Base-by-base conservation (phyloP, 2,113 vertebrate genomes). In the Ptychochromis oligacanthus region DNA sequence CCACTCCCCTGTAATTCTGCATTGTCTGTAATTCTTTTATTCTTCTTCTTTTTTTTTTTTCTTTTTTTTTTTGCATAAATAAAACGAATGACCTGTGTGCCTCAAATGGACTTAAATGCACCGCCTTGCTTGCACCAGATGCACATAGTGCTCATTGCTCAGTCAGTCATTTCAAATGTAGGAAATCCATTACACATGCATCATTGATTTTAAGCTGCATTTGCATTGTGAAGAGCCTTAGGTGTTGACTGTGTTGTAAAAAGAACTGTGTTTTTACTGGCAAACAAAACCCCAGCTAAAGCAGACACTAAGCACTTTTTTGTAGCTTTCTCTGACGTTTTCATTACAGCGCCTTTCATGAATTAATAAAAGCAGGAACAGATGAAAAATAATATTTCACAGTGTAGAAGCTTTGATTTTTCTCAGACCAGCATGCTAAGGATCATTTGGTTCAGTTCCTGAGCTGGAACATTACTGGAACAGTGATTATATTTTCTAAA, bases 91-190 rank as follows among this genome's bases (percentile, higher is more conserved):
- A 75, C 80, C 75, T 18, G 34, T 82, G 75, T 34, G 77, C 46
- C 43, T 49, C n/a, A 52, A 70, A 87, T 72, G 56, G n/a, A 82
- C 80, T 80, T 75, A 38, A 70, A 92, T 46, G 64, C 82, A 83
- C 24, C 10, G 43, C 81, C 64, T 80, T 28, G 70, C 84, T 87
- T 75, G 43, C 67, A 79, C 79, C 86, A 89, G 81, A 92, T 90
- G 79, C 82, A 86, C 80, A 72, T 28, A 80, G 62, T 87, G 81
- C 88, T 89, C 77, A 84, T 84, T 89, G 87, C 84, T 91, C 89
- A 91, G 81, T 87, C 81, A 88, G 87, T 89, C 90, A 91, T 88
- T 92, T 89, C 64, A 82, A 87, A 92, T 87, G 90, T 76, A 86
- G 81, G 67, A 87, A 90, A 90, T 72, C 87, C 91, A 92, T 92